These are phyloP conservation scores for Abramis brama DNA, from an alignment of 2,113 vertebrate genomes.

Conservation along the genomic window DNA sequence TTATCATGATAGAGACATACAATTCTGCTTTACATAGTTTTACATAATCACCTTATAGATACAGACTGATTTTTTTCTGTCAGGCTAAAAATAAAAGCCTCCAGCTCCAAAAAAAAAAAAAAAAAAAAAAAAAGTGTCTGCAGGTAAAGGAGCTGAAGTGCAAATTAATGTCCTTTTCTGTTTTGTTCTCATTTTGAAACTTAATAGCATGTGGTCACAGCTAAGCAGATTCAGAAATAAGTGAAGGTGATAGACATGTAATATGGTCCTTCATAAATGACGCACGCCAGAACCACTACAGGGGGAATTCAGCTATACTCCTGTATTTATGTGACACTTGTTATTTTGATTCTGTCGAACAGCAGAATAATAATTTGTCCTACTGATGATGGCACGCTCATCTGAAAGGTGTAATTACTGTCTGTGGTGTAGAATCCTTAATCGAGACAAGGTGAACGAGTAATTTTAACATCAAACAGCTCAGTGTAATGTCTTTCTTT, in stretches of 20 bases:
- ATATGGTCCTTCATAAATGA: neutral
- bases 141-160: neutral
- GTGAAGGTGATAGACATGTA: neutral
- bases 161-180: neutral
- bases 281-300: no score
- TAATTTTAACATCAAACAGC: neutral
- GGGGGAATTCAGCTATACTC: neutral
- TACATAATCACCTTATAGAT: neutral
- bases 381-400: neutral
- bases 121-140: neutral
- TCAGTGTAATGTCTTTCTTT: neutral
- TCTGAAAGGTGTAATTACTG: conserved; percentile 21
- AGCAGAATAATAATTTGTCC: neutral
- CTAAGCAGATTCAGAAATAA: neutral
- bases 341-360: neutral
- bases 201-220: conserved; percentile 10
- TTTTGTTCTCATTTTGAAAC: neutral
- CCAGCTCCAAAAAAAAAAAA: neutral
- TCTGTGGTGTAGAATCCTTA: neutral
- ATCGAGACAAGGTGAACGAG: neutral
- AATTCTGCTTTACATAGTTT: neutral
- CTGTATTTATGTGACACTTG: neutral
- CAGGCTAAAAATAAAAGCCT: neutral
- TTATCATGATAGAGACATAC: neutral
- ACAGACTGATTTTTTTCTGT: neutral